A percentile compares a stretch with the other conserved stretches of the same genome.
These are phyloP conservation scores for Tetranychus piercei DNA, from an alignment of 2,888 invertebrate genomes.

Conservation along the genomic window DNA sequence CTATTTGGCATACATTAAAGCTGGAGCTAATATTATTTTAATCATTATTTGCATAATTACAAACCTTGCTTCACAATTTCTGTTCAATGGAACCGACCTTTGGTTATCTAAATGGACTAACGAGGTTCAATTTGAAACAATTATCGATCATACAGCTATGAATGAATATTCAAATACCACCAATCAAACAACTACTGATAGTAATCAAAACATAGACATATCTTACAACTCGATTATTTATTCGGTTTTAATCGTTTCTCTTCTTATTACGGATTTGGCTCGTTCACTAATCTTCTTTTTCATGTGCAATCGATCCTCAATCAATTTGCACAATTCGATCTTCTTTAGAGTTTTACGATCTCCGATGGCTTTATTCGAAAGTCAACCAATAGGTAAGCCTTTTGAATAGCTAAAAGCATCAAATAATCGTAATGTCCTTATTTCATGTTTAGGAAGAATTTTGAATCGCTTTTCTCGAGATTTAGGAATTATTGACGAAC, in stretches of 20 bases:
- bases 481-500: constrained; percentile 34
- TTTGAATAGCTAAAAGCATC: neutral
- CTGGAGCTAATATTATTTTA: constrained; percentile 18
- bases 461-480: constrained; percentile 35
- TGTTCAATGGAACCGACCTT: constrained; percentile 23
- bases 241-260: constrained; percentile 7
- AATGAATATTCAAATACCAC: neutral
- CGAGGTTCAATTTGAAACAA: constrained; percentile 11
- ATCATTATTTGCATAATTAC: neutral
- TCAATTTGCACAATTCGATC: constrained; percentile 26
- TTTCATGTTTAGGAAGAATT: constrained; percentile 30
- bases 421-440: neutral
- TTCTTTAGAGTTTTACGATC: constrained; percentile 32
- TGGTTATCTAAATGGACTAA: constrained; percentile 24
- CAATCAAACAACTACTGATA: neutral
- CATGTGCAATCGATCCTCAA: constrained; percentile 27
- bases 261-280: constrained; percentile 22
- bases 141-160: neutral
- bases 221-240: constrained; percentile 11
- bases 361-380: constrained; percentile 31
- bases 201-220: neutral
- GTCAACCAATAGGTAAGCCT: constrained; percentile 28
- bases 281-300: constrained; percentile 24
- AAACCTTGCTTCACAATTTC: constrained; percentile 19
- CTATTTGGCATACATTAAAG: constrained; percentile 15